Conservation (phyloP, 2,113 vertebrate species). For the Phalacrocorax pelagicus region DNA sequence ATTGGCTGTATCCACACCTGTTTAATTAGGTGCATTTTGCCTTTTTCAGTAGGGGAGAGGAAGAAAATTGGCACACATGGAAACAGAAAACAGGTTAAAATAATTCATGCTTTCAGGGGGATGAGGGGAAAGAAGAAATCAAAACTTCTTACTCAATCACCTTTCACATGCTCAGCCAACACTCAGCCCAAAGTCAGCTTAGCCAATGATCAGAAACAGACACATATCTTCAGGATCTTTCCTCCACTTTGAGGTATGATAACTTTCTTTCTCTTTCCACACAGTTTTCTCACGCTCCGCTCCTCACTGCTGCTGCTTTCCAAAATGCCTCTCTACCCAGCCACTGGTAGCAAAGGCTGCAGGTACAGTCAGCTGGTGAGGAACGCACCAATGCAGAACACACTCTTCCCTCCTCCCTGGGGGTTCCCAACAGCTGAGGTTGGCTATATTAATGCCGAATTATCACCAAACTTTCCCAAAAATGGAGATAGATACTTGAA, state of each 20-base stretch:
- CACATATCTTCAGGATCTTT: background rate
- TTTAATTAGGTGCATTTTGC: background rate
- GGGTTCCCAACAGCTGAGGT: background rate
- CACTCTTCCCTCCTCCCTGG: background rate
- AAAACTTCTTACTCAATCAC: background rate
- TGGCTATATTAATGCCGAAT: background rate
- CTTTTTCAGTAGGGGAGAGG: background rate
- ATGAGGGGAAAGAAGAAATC: background rate
- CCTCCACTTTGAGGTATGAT: background rate
- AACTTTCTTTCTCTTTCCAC: background rate
- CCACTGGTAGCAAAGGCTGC: background rate
- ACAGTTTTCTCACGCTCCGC: background rate
- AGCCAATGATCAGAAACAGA: background rate
- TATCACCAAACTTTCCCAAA: background rate
- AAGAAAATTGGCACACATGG: background rate
- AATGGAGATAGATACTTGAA: background rate
- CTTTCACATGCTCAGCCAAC: background rate
- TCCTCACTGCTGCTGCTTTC: background rate
- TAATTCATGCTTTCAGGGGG: background rate
- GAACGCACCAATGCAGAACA: background rate
- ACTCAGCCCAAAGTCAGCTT: background rate
- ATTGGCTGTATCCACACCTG: background rate
- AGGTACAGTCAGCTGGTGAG: background rate
- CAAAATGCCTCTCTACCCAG: background rate
- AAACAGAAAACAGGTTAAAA: background rate